Evolutionary conservation across 64 coral and sea anemone species (phyloP).

Genomic region (Orbicella faveolata): DNA sequence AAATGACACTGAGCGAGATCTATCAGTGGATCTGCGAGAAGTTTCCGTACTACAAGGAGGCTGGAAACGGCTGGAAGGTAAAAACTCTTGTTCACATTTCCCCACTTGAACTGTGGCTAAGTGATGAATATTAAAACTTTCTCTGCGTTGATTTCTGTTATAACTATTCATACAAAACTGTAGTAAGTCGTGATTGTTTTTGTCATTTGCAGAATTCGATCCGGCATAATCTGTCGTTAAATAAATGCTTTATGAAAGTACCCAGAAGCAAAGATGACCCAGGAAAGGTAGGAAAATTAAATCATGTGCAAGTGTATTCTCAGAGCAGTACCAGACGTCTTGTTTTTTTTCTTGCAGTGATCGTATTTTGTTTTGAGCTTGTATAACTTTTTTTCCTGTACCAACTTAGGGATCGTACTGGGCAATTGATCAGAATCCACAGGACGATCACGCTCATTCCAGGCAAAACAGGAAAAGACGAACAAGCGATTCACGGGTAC

Average conservation of each 20-base stretch:
- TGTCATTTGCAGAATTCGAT: slow-evolving; percentile 85
- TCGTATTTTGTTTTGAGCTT: background rate
- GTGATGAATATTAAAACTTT: slow-evolving; percentile 20
- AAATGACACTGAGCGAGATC: slow-evolving; percentile 99
- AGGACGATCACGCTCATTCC: slow-evolving; percentile 72
- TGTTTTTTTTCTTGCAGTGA: background rate
- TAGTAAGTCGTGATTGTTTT: background rate
- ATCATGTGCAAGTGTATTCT: background rate
- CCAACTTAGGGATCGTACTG: slow-evolving; percentile 86
- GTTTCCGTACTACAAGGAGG: slow-evolving; percentile 99
- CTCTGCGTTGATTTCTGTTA: slow-evolving; percentile 19
- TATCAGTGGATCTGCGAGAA: slow-evolving; percentile 99
- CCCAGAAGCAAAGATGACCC: slow-evolving; percentile 95
- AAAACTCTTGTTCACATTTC: background rate
- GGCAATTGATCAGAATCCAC: slow-evolving; percentile 97
- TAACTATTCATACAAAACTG: slow-evolving; percentile 26
- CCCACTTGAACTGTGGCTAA: background rate
- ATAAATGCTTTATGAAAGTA: slow-evolving; percentile 99
- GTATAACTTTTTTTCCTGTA: slow-evolving; percentile 18
- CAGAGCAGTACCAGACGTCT: background rate
- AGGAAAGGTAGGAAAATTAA: slow-evolving; percentile 69
- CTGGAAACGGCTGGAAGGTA: slow-evolving; percentile 99
- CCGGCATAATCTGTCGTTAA: slow-evolving; percentile 90
- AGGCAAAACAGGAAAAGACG: slow-evolving; percentile 89
- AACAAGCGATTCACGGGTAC: slow-evolving; percentile 82